Percentiles rank a stretch among this genome's conserved stretches.
Conservation (phyloP, 2,113 vertebrate species). For the Eleginops maclovinus region DNA sequence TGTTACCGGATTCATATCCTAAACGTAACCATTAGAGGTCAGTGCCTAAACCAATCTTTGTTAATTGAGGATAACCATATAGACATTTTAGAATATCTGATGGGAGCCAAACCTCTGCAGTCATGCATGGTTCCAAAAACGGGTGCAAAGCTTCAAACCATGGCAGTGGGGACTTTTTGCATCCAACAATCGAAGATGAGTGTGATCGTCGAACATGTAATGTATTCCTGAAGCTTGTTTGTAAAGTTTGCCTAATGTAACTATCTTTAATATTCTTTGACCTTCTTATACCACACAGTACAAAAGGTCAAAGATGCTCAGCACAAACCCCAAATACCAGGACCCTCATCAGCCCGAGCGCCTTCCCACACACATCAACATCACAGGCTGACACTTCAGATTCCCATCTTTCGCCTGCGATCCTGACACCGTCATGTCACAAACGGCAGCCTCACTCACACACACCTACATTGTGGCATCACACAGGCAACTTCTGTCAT, state of each 20-base stretch:
- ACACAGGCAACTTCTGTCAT: conserved; percentile 16
- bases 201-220: not conserved
- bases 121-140: not conserved
- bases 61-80: too few species aligned
- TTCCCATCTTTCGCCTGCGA: conserved; percentile 20
- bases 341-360: conserved; percentile 26
- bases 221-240: not conserved
- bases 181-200: not conserved
- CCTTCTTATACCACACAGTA: not conserved
- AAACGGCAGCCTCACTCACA: not conserved
- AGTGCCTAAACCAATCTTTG: too few species aligned
- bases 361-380: conserved; percentile 42
- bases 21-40: too few species aligned
- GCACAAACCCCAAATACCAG: conserved; percentile 40
- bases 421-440: conserved; percentile 25
- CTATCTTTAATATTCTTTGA: not conserved
- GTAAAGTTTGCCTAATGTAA: not conserved
- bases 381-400: conserved; percentile 29
- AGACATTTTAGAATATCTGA: not conserved
- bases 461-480: conserved; percentile 36
- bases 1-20: too few species aligned
- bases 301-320: conserved; percentile 50
- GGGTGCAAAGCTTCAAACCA: not conserved
- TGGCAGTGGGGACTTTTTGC: too few species aligned
- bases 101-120: not conserved